Percentiles rank a stretch among this genome's conserved stretches.
Evolutionary conservation across 2,888 invertebrate species (phyloP).

Genomic region (Lottia scabra): DNA sequence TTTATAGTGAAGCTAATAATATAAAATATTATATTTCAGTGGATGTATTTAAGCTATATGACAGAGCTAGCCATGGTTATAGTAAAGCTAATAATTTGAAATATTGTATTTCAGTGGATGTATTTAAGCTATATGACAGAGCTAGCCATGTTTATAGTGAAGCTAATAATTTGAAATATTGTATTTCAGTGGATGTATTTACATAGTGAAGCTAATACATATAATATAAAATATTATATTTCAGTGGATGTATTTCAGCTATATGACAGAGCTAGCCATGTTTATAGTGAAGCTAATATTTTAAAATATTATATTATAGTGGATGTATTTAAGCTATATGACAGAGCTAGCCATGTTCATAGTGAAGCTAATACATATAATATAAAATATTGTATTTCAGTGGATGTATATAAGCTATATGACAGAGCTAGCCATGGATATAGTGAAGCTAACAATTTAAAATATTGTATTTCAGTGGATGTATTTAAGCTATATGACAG

Average conservation of each 20-base stretch:
- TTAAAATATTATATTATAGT: conserved; percentile 51
- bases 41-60: conserved; percentile 77
- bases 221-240: too few species aligned
- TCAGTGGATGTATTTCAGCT: conserved; percentile 64
- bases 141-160: conserved; percentile 88
- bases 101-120: too few species aligned
- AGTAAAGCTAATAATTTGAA: conserved; percentile 77
- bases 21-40: conserved; percentile 56
- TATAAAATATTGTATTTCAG: too few species aligned
- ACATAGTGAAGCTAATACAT: too few species aligned
- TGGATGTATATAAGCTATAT: conserved; percentile 75
- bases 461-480: too few species aligned
- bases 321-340: conserved; percentile 77
- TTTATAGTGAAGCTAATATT: conserved; percentile 45
- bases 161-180: conserved; percentile 74
- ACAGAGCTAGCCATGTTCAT: conserved; percentile 89
- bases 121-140: background rate
- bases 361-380: conserved; percentile 84
- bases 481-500: conserved; percentile 77
- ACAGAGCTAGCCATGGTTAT: conserved; percentile 89
- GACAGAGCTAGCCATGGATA: conserved; percentile 89
- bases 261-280: conserved; percentile 80
- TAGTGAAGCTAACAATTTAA: too few species aligned
- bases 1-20: too few species aligned
- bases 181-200: too few species aligned